Evolutionary conservation across 2,888 invertebrate species (phyloP).

Genomic region (Pilophorus perplexus): DNA sequence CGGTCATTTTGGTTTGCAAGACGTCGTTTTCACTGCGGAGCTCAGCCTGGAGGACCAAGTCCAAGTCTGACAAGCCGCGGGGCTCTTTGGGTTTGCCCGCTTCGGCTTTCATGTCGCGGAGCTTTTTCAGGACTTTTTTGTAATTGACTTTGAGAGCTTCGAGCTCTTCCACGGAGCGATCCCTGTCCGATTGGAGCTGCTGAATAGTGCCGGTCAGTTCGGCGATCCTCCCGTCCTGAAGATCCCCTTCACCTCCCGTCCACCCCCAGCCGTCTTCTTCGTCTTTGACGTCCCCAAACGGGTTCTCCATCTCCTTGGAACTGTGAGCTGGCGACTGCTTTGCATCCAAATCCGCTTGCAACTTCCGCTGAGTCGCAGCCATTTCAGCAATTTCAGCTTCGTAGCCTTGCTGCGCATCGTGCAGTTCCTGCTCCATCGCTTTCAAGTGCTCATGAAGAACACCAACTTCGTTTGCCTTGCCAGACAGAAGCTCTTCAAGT

Average conservation of each 20-base stretch:
- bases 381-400: not conserved
- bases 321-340: not conserved
- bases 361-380: not conserved
- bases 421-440: slow-evolving; percentile 12
- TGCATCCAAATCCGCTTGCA: slow-evolving; percentile 3
- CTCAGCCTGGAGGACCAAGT: slow-evolving; percentile 77
- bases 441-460: not conserved
- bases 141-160: slow-evolving; percentile 67
- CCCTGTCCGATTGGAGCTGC: slow-evolving; percentile 57
- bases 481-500: slow-evolving; percentile 46
- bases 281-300: slow-evolving; percentile 43
- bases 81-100: slow-evolving; percentile 63
- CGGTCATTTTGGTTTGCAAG: slow-evolving; percentile 65
- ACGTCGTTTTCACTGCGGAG: slow-evolving; percentile 65
- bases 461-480: slow-evolving; percentile 7
- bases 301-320: slow-evolving; percentile 30
- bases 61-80: slow-evolving; percentile 63
- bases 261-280: slow-evolving; percentile 64
- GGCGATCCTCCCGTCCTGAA: not conserved
- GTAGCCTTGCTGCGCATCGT: not conserved
- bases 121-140: slow-evolving; percentile 75
- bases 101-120: slow-evolving; percentile 75
- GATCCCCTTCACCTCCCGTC: slow-evolving; percentile 56
- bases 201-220: slow-evolving; percentile 22
- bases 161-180: slow-evolving; percentile 59